Percentiles rank a stretch among this genome's conserved stretches.
Conservation (phyloP, 2,888 invertebrate genomes). For the Drosophila borealis region DNA sequence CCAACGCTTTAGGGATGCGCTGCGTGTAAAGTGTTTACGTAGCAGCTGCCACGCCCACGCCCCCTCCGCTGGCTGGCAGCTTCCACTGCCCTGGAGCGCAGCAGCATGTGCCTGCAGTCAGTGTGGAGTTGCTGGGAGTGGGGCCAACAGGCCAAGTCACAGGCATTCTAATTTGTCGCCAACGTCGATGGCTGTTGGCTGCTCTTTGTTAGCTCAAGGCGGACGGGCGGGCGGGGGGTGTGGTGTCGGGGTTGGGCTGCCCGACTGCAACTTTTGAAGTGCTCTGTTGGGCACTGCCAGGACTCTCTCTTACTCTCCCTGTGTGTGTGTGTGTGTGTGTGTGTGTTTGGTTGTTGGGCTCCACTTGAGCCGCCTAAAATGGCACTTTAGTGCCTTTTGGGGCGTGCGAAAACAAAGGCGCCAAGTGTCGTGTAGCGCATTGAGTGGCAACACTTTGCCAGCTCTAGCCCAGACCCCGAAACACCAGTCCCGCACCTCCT, state of each 20-base stretch:
- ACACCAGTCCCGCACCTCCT: not conserved
- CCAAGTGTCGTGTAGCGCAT: constrained; percentile 77
- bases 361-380: constrained; percentile 82
- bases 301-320: constrained; percentile 1
- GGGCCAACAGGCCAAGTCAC: constrained; percentile 15
- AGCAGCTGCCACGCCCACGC: constrained; percentile 61
- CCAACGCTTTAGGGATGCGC: constrained; percentile 78
- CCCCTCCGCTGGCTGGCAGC: too few relatives aligned
- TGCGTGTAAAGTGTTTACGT: constrained; percentile 69
- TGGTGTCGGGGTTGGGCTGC: constrained; percentile 7
- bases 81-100: not conserved
- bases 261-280: constrained; percentile 76
- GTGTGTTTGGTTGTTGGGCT: constrained; percentile 50
- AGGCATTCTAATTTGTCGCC: constrained; percentile 79
- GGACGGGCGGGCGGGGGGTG: not conserved
- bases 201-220: constrained; percentile 45
- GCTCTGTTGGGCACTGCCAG: constrained; percentile 48
- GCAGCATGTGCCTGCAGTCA: constrained; percentile 35
- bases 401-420: constrained; percentile 78
- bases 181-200: constrained; percentile 53
- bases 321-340: constrained; percentile 13
- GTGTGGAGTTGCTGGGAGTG: not conserved
- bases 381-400: constrained; percentile 82
- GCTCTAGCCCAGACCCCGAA: constrained; percentile 2
- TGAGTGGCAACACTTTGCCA: constrained; percentile 67